Conservation (phyloP, 2,797 vertebrate species). For the Hoplostethus atlanticus region DNA sequence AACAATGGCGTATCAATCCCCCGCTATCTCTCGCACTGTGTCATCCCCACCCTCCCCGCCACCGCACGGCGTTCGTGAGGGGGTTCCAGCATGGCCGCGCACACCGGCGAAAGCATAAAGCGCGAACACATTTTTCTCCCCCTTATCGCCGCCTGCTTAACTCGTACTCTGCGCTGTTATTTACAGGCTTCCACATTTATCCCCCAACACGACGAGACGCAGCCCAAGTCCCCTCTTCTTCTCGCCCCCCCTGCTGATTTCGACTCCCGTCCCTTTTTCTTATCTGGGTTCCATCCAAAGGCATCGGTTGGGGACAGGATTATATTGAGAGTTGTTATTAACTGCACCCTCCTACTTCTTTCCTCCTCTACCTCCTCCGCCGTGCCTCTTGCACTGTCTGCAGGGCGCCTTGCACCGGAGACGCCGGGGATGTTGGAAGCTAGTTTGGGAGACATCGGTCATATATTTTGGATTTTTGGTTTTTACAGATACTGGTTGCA, state of each 20-base stretch:
- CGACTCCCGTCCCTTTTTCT: constrained; percentile 59
- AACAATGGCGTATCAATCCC: constrained; percentile 4
- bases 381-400: constrained; percentile 56
- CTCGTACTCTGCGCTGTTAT: constrained; percentile 55
- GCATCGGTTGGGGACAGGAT: constrained; percentile 73
- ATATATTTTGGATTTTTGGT: no score
- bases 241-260: constrained; percentile 44
- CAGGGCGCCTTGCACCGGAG: constrained; percentile 52
- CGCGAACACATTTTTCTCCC: constrained; percentile 8
- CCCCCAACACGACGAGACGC: constrained; percentile 34
- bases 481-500: background rate
- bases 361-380: constrained; percentile 63
- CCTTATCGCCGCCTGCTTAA: constrained; percentile 60
- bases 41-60: constrained; percentile 17
- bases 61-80: background rate
- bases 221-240: constrained; percentile 27
- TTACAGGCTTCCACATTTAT: constrained; percentile 68
- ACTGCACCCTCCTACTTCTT: constrained; percentile 38
- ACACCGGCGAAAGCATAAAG: constrained; percentile 8
- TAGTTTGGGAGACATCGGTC: constrained; percentile 11
- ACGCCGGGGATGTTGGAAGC: constrained; percentile 30
- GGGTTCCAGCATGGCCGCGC: constrained; percentile 34
- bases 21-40: constrained; percentile 2
- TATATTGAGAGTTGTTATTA: constrained; percentile 80
- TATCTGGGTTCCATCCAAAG: constrained; percentile 74